Base-by-base conservation (phyloP, 1,140 invertebrate species). In the Neuroterus valhalla region DNA sequence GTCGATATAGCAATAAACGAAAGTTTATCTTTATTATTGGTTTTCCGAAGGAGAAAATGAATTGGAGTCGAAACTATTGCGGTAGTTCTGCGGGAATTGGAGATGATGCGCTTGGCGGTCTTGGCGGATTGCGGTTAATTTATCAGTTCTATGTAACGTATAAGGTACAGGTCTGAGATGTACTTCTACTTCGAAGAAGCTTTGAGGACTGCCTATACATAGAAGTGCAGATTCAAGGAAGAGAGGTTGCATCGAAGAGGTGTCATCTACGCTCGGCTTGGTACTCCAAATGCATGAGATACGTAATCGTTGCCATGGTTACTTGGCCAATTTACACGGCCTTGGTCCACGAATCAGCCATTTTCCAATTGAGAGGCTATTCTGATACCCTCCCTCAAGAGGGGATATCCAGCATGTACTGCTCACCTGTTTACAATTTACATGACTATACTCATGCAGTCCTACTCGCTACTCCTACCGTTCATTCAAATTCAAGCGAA, bases 241-340 rank as follows among this genome's bases (percentile, higher is more conserved):
- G 48, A 14, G 38, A 11, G 62, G 12, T 44, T 71, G 26, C 45
- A 72, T 66, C 42, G 67, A 52, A 43, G 71, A 38, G 26, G 43
- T 72, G 55, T 62, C 55, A 62, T 62, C 55, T 15, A 62, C 23
- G 55, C 23, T 62, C 55, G 14, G 55, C 55, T 62, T 62, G 55
- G 55, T 62, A 31, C 55, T 62, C 23, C 55, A 62, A 62, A 62
- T 62, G 55, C 55, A 62, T 62, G 66, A 77, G 75, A 81, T 78
- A 77, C 71, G 77, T 81, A 77, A 81, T 77, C 77, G 79, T 81
- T 77, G 66, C 77, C 75, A 81, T 77, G 73, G 79, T 55, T 77
- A 81, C 75, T 75, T 68, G 38, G 68, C 75, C 79, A 78, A 78
- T 81, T 78, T 75, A 75, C 73, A 77, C 75, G 62, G 73, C 72